Conservation (phyloP, 2,888 invertebrate genomes). For the Dugesia japonica region DNA sequence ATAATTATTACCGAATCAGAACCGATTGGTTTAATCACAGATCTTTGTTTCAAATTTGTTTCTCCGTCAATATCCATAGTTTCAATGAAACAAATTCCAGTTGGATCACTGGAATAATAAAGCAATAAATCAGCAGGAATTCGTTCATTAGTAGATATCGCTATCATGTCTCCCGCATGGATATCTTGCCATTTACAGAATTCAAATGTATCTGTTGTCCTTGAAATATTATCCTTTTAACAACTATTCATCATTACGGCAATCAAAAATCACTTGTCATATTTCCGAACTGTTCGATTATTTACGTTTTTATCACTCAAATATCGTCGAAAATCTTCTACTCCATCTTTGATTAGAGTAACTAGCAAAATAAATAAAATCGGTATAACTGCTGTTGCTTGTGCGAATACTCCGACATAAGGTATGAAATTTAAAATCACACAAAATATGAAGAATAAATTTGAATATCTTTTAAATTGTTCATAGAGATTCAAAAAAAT, state of each 20-base stretch:
- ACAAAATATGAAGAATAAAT: constrained; percentile 95
- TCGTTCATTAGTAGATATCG: constrained; percentile 63
- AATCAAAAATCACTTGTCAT: background rate
- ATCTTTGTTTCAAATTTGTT: background rate
- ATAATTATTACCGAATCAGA: background rate
- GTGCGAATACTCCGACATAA: constrained; percentile 92
- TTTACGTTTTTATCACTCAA: constrained; percentile 82
- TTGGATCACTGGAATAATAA: background rate
- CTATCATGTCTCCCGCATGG: constrained; percentile 76
- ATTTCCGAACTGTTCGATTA: constrained; percentile 36
- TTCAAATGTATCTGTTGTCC: background rate
- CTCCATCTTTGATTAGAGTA: constrained; percentile 88
- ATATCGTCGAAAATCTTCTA: constrained; percentile 74
- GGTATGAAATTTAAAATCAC: constrained; percentile 96
- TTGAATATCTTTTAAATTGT: constrained; percentile 95
- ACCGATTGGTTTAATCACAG: background rate
- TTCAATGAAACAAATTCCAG: background rate
- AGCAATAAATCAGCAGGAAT: background rate
- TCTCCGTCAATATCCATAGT: background rate
- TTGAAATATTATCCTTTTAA: background rate
- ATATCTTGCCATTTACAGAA: constrained; percentile 64
- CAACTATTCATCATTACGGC: no score
- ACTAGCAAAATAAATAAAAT: constrained; percentile 84
- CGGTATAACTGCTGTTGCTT: constrained; percentile 90
- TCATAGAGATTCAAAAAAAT: constrained; percentile 93